phyloP scores from a whole-genome alignment of 1,140 invertebrate species.

The Orius laevigatus region DNA sequence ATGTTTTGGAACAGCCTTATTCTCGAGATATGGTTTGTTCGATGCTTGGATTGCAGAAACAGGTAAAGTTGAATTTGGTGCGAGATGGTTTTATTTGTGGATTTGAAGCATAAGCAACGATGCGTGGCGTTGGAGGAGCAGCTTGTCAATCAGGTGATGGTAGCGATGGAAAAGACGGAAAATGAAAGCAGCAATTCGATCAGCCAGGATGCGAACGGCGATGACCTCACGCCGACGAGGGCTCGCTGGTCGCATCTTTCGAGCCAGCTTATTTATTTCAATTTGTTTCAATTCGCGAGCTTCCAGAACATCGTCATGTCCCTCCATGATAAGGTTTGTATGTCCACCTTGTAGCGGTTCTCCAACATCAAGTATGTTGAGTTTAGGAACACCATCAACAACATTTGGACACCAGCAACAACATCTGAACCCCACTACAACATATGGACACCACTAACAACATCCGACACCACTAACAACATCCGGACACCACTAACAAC shows the following conservation, averaged over 20 bases:
- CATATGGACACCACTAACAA: too few relatives aligned
- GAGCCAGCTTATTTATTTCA: slow-evolving; percentile 90
- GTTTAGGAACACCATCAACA: neutral
- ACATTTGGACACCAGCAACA: too few relatives aligned
- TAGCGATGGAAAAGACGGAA: slow-evolving; percentile 84
- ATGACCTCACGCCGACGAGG: slow-evolving; percentile 53
- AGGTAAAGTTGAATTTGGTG: slow-evolving; percentile 33
- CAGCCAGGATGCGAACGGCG: slow-evolving; percentile 23
- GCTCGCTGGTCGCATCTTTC: slow-evolving; percentile 88
- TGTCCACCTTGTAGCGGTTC: too few relatives aligned
- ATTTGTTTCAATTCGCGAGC: slow-evolving; percentile 82
- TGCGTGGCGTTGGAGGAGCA: slow-evolving; percentile 85
- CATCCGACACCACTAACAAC: too few relatives aligned
- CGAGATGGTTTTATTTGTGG: too few relatives aligned
- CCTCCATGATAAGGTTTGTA: slow-evolving; percentile 70
- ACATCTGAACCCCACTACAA: too few relatives aligned
- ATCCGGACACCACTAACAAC: too few relatives aligned
- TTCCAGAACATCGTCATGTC: slow-evolving; percentile 84
- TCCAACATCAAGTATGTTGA: neutral
- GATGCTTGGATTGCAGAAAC: slow-evolving; percentile 85
- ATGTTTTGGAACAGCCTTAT: slow-evolving; percentile 88
- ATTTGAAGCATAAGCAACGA: slow-evolving; percentile 77
- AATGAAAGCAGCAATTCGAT: slow-evolving; percentile 27
- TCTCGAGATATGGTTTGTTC: slow-evolving; percentile 90
- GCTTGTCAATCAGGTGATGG: slow-evolving; percentile 76